These are phyloP conservation scores for Crematogaster levior DNA, from an alignment of 2,888 invertebrate species.

Conservation along the genomic window DNA sequence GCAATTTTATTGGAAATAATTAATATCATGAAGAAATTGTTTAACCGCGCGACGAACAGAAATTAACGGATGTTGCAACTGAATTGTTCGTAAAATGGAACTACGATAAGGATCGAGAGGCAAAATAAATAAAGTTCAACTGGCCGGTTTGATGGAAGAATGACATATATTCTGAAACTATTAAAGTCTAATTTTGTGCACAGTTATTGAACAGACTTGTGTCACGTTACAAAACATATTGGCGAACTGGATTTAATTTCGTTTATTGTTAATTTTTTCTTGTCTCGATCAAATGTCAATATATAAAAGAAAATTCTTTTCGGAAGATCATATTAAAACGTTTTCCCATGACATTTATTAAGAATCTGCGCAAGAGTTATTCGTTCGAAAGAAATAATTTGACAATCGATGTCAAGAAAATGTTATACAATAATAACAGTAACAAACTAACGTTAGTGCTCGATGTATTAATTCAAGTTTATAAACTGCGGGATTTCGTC, in stretches of 20 bases:
- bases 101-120: slow-evolving; percentile 60
- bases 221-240: slow-evolving; percentile 57
- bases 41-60: slow-evolving; percentile 42
- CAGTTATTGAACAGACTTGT: slow-evolving; percentile 64
- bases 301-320: not conserved
- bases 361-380: not conserved
- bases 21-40: slow-evolving; percentile 38
- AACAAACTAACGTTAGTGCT: not conserved
- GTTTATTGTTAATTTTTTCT: not conserved
- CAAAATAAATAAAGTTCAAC: slow-evolving; percentile 76
- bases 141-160: slow-evolving; percentile 66
- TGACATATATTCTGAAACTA: slow-evolving; percentile 75
- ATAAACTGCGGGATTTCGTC: slow-evolving; percentile 57
- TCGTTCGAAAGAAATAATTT: not conserved
- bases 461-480: not conserved
- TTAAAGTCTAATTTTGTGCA: slow-evolving; percentile 68
- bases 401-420: not conserved
- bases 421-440: not conserved
- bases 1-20: slow-evolving; percentile 32
- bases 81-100: slow-evolving; percentile 72
- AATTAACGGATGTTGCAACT: slow-evolving; percentile 63
- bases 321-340: slow-evolving; percentile 5
- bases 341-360: not conserved
- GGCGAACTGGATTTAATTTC: slow-evolving; percentile 55
- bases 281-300: not conserved